Conservation (phyloP, 2,113 vertebrate genomes). For the Okapia johnstoni region DNA sequence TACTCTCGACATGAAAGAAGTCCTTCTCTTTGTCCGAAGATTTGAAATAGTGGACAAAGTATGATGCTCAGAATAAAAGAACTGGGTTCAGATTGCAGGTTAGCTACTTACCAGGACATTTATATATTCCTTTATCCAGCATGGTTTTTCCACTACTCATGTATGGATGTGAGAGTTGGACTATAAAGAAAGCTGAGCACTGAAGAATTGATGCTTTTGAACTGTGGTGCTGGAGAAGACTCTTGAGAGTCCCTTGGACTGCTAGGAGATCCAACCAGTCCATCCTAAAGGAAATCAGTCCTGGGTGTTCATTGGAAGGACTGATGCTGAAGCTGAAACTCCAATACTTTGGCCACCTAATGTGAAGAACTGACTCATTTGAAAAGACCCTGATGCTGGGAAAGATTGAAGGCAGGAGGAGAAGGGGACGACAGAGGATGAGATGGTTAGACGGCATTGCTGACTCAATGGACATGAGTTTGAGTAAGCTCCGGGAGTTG, state of each 20-base stretch:
- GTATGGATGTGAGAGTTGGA: not conserved
- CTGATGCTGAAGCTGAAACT: not conserved
- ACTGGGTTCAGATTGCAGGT: not conserved
- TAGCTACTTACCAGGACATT: too few relatives aligned
- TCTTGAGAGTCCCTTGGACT: not conserved
- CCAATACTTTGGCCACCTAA: not conserved
- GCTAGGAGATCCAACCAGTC: not conserved
- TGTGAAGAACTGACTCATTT: not conserved
- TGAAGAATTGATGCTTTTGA: not conserved
- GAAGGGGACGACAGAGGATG: not conserved
- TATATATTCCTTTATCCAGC: not conserved
- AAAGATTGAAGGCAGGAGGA: not conserved
- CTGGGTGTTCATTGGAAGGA: not conserved
- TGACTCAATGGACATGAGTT: not conserved
- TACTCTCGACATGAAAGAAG: not conserved
- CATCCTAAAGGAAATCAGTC: not conserved
- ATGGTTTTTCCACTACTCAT: not conserved
- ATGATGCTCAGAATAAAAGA: not conserved
- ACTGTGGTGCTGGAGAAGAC: not conserved
- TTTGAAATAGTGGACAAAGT: too few relatives aligned
- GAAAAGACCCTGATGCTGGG: not conserved
- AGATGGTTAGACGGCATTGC: not conserved
- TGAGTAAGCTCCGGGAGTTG: not conserved
- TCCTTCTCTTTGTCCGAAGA: not conserved
- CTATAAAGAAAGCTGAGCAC: not conserved